Base-by-base conservation (phyloP, 2,888 invertebrate species). In the Cerastoderma edule region DNA sequence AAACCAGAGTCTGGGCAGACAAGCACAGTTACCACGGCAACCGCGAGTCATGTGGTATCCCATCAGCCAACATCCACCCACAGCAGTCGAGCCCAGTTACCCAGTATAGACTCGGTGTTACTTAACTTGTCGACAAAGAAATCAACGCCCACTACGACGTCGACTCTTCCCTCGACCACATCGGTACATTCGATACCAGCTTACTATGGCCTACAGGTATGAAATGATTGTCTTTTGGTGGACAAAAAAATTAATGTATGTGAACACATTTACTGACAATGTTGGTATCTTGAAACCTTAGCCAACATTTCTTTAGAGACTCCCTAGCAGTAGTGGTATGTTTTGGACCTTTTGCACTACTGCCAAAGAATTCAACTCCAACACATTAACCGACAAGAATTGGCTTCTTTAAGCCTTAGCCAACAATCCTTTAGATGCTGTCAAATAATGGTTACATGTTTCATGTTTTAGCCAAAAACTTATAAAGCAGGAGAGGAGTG, bases 41-140 rank as follows among this genome's bases (percentile, higher is more conserved):
- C 50, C 22, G 48, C 75, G 2, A 35, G 44, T 19, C 53, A 39
- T 13, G 48, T 46, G 1, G 60, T 24, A 19, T 32, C 46, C n/a
- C 39, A 46, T 27, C 60, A 39, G 33, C 67, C 67, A 19, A 24
- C 72, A 4, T 63, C 73, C 3, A 27, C 53, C 16, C 30, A 71
- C n/a, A 72, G 65, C 24, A 67, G 67, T 0, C 35, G 60, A 8
- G 74, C 71, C 30, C 69, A 72, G 33, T 76, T 78, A 63, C 82
- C 82, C 0, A 82, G 82, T 57, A 82, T 82, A 13, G 82, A 82
- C 67, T 82, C 82, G n/a, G 82, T 78, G 16, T 63, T 82, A 33
- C 54, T 82, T n/a, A 82, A 82, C 30, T 67, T 82, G 24, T 82
- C 82, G 16, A 82, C 78, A 2, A 82, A 82, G 65, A 82, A 82